These are phyloP conservation scores for Anorthoa munda DNA, from an alignment of 2,888 invertebrate genomes.

Conservation along the genomic window DNA sequence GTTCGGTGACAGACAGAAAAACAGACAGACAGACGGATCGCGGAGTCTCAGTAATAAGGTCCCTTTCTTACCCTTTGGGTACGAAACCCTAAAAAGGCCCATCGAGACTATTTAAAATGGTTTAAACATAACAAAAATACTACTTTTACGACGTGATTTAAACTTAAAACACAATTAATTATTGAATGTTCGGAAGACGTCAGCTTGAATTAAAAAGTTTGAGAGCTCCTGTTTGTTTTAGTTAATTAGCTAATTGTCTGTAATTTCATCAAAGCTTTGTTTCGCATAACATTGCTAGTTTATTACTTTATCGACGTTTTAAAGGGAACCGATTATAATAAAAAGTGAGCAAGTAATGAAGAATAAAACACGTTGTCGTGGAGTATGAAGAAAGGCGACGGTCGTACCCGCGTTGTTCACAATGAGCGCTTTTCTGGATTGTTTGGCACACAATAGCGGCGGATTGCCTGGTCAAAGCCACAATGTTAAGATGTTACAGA, in stretches of 20 bases:
- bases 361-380: neutral
- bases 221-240: constrained; percentile 18
- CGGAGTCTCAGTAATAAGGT: too few species aligned
- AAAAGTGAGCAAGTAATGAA: constrained; percentile 14
- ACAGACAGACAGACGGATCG: too few species aligned
- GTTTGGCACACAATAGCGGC: constrained; percentile 23
- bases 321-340: constrained; percentile 37
- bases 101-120: neutral
- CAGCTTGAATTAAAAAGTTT: constrained; percentile 19
- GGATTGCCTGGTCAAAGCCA: neutral
- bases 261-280: constrained; percentile 22
- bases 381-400: neutral
- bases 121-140: neutral
- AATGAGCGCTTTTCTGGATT: constrained; percentile 18
- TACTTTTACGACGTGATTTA: neutral
- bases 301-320: constrained; percentile 19
- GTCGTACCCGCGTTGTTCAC: neutral
- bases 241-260: constrained; percentile 26
- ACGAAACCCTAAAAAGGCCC: too few species aligned
- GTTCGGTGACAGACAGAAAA: too few species aligned
- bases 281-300: neutral
- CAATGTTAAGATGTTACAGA: neutral
- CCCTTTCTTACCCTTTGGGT: too few species aligned
- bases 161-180: neutral
- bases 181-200: constrained; percentile 4